Evolutionary conservation across 1,140 invertebrate species (phyloP).

Genomic region (Heliconius hermathena): DNA sequence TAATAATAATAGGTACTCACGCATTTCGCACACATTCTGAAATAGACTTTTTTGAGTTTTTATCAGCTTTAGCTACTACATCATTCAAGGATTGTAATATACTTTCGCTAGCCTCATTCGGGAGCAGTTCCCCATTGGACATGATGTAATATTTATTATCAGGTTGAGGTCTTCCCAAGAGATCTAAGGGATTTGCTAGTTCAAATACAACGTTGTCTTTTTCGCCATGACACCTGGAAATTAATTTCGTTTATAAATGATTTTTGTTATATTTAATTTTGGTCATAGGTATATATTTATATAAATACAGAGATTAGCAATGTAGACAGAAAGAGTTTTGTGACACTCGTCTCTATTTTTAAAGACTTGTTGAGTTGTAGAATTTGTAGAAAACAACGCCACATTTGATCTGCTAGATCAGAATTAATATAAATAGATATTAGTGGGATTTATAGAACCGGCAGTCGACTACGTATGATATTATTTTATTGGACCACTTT

Average conservation of each 20-base stretch:
- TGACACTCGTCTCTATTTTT: too few species aligned
- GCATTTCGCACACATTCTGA: constrained; percentile 58
- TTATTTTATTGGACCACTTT: too few species aligned
- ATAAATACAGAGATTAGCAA: too few species aligned
- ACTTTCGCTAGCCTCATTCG: constrained; percentile 41
- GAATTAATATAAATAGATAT: too few species aligned
- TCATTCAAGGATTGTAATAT: constrained; percentile 50
- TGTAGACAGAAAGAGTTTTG: too few species aligned
- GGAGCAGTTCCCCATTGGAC: constrained; percentile 59
- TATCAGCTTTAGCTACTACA: constrained; percentile 58
- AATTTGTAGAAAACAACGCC: too few species aligned
- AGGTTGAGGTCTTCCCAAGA: constrained; percentile 73
- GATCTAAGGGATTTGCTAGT: constrained; percentile 82
- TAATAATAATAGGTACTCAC: constrained; percentile 54
- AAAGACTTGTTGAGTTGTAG: too few species aligned
- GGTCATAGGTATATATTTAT: too few species aligned
- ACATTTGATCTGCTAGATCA: too few species aligned
- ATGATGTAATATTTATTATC: constrained; percentile 58
- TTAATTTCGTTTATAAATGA: background rate
- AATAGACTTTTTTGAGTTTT: constrained; percentile 57
- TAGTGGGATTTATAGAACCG: too few species aligned
- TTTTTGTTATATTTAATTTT: too few species aligned
- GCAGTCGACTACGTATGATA: too few species aligned
- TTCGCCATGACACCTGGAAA: constrained; percentile 88
- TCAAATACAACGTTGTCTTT: constrained; percentile 86